Evolutionary conservation across 2,113 vertebrate species (phyloP), one percentile per base, ranked within the genome.

Genomic region (Catagonus wagneri): DNA sequence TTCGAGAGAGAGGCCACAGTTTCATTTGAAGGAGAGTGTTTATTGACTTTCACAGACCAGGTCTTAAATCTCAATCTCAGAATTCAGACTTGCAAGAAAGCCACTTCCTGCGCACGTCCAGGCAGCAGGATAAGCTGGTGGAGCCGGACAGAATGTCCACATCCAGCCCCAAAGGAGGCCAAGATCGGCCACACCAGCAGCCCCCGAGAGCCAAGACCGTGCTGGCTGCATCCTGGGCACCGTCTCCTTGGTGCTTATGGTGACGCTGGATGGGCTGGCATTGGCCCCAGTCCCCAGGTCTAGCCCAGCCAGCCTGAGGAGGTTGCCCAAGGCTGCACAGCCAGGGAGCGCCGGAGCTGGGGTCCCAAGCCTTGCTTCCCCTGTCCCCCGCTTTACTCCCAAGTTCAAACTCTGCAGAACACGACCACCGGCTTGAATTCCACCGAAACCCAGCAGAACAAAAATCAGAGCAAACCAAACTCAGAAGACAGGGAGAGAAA

Each of bases 51-150:
- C 74, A 39, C 22, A 87, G 14, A 78, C 12, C 23, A 44, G 7
- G 0, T 71, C 25, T 50, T 60, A 75, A 75, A 27, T 50, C 32
- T 69, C 68, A 36, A 89, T 79, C 85, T 74, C 63, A 71, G 71
- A 95, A 80, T 89, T 69, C 68, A 83, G 32, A 84, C 14, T 29
- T 58, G 12, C 3, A 27, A 39, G 58, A 92, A 96, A 60, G 27
- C 78, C 11, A 19, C 27, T 44, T 61, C 60, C 22, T 16, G 8
- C 11, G 10, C 34, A 23, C n/a, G 34, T 72, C 15, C 50, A 3
- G 7, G 60, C 16, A 39, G 17, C 19, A 0, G 50, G 81, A 20
- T 32, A 10, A 15, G 2, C 29, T 25, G 16, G 34, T 20, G 19
- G 1, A 25, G 4, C 4, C 3, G 60, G 1, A 39, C 39, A 36